These are phyloP conservation scores for Acleris sparsana DNA, from an alignment of 2,888 invertebrate genomes.

Conservation along the genomic window DNA sequence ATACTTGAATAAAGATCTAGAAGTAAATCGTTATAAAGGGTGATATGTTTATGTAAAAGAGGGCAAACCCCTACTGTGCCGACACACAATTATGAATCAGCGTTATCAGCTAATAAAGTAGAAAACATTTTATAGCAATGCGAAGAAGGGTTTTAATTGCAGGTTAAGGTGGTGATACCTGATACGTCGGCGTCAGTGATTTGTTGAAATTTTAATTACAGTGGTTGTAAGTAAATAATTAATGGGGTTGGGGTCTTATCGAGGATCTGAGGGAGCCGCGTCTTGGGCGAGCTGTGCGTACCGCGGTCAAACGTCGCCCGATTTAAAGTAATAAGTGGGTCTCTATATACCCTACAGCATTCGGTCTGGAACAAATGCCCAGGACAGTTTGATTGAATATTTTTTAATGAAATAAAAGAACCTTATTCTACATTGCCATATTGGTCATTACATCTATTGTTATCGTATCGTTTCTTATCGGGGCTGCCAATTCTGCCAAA, in stretches of 20 bases:
- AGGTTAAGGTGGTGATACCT: slow-evolving; percentile 48
- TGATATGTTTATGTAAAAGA: too few relatives aligned
- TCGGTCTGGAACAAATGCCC: too few relatives aligned
- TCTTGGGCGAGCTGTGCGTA: slow-evolving; percentile 27
- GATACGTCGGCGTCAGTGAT: slow-evolving; percentile 62
- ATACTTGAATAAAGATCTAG: too few relatives aligned
- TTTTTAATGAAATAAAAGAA: too few relatives aligned
- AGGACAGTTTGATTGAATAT: too few relatives aligned
- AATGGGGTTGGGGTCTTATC: slow-evolving; percentile 67
- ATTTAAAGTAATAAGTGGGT: slow-evolving; percentile 6
- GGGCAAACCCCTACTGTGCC: background rate
- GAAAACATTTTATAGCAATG: slow-evolving; percentile 23
- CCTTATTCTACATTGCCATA: too few relatives aligned
- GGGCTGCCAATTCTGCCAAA: too few relatives aligned
- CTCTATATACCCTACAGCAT: slow-evolving; percentile 2
- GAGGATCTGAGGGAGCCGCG: slow-evolving; percentile 28
- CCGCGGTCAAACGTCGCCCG: background rate
- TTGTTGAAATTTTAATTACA: slow-evolving; percentile 77
- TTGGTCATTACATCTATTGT: too few relatives aligned
- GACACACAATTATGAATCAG: slow-evolving; percentile 25
- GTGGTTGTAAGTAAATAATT: slow-evolving; percentile 57
- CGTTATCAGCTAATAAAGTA: slow-evolving; percentile 30
- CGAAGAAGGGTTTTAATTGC: slow-evolving; percentile 36
- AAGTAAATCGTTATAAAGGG: too few relatives aligned
- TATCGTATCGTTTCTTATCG: too few relatives aligned